phyloP scores from a whole-genome alignment of 1,140 invertebrate genomes.

The Chelonus insularis region DNA sequence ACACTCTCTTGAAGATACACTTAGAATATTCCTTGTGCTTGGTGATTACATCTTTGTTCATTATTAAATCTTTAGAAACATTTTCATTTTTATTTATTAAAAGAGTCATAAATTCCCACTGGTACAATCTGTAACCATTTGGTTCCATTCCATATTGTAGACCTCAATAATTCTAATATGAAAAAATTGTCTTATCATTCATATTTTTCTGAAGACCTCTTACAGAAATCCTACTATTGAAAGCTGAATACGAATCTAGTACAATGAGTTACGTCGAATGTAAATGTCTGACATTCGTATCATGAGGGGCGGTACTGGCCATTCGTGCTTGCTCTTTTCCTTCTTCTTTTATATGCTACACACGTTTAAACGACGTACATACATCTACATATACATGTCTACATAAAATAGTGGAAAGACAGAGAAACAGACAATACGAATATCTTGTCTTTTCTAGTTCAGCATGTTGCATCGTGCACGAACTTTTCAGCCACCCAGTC shows the following conservation, averaged over 20 bases:
- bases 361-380: not conserved
- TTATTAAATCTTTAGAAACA: too few relatives aligned
- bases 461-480: constrained; percentile 19
- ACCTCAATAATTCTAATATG: too few relatives aligned
- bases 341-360: constrained; percentile 10
- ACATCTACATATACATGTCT: not conserved
- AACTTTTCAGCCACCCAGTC: constrained; percentile 32
- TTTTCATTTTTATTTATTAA: too few relatives aligned
- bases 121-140: too few relatives aligned
- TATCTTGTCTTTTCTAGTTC: constrained; percentile 27
- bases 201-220: not conserved
- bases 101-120: too few relatives aligned
- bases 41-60: too few relatives aligned
- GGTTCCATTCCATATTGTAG: too few relatives aligned
- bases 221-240: not conserved
- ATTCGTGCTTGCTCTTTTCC: constrained; percentile 1
- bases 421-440: constrained; percentile 4
- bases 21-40: too few relatives aligned
- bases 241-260: constrained; percentile 13
- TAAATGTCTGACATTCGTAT: constrained; percentile 20
- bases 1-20: too few relatives aligned
- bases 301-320: constrained; percentile 11
- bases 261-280: constrained; percentile 25
- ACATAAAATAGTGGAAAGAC: constrained; percentile 6
- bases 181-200: too few relatives aligned